Percentiles rank a stretch among this genome's conserved stretches.
Evolutionary conservation across 2,888 invertebrate species (phyloP).

Genomic region (Hololepta plana): DNA sequence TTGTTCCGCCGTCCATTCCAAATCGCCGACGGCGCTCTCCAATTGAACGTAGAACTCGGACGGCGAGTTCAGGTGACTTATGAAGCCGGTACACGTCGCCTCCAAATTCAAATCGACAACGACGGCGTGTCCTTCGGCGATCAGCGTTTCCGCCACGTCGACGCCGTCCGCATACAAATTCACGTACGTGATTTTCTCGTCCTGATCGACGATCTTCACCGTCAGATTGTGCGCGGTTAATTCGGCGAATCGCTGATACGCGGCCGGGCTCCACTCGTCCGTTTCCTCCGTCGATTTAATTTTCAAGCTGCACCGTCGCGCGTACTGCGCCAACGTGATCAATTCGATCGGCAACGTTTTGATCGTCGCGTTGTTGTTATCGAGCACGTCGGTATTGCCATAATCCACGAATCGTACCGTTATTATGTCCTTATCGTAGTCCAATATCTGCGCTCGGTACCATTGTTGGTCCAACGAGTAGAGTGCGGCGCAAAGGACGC

Average conservation of each 20-base stretch:
- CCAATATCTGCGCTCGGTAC: constrained; percentile 83
- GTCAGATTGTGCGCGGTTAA: constrained; percentile 13
- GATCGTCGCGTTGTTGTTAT: constrained; percentile 6
- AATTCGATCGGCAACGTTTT: constrained; percentile 42
- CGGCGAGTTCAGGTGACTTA: constrained; percentile 47
- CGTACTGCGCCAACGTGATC: constrained; percentile 35
- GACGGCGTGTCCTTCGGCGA: constrained; percentile 35
- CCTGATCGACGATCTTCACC: constrained; percentile 20
- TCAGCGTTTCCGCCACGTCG: constrained; percentile 41
- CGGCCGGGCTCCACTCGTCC: constrained; percentile 46
- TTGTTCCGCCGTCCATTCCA: constrained; percentile 42
- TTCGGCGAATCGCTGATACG: constrained; percentile 34
- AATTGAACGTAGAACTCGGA: constrained; percentile 59
- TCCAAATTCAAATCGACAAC: too few species aligned
- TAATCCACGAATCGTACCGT: constrained; percentile 63
- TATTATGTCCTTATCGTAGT: constrained; percentile 55
- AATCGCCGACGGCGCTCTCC: constrained; percentile 37
- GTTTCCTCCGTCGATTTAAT: constrained; percentile 41
- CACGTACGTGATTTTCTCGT: constrained; percentile 44
- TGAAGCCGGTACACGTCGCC: constrained; percentile 39
- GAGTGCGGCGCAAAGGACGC: constrained; percentile 53
- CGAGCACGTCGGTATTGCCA: constrained; percentile 62
- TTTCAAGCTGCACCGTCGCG: constrained; percentile 47
- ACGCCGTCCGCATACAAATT: constrained; percentile 41
- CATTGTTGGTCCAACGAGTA: constrained; percentile 72